phyloP scores from a whole-genome alignment of 2,888 invertebrate genomes.

The Cephus rjabovi region DNA sequence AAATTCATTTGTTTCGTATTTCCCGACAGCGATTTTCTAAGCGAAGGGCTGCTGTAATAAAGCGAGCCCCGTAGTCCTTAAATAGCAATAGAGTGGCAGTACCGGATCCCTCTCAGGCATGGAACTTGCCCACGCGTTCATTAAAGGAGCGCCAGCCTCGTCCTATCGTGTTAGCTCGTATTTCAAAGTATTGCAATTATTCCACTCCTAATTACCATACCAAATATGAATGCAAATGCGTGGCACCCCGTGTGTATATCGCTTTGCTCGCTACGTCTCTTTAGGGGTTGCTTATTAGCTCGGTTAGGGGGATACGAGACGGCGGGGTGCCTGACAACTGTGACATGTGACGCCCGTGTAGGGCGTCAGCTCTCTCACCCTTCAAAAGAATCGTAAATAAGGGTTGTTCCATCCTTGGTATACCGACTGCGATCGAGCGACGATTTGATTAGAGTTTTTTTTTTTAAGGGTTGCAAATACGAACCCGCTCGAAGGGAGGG shows the following conservation, averaged over 20 bases:
- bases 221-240: slow-evolving; percentile 61
- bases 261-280: slow-evolving; percentile 50
- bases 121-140: slow-evolving; percentile 13
- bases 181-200: slow-evolving; percentile 53
- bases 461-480: background rate
- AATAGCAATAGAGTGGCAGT: background rate
- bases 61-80: background rate
- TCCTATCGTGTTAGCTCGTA: slow-evolving; percentile 25
- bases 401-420: slow-evolving; percentile 34
- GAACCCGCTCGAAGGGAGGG: background rate
- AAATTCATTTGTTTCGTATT: background rate
- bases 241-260: slow-evolving; percentile 32
- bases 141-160: slow-evolving; percentile 24
- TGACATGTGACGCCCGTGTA: slow-evolving; percentile 53
- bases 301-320: slow-evolving; percentile 52
- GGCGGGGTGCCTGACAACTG: slow-evolving; percentile 36
- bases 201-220: slow-evolving; percentile 61
- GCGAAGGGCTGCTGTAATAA: background rate
- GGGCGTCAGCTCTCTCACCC: slow-evolving; percentile 35
- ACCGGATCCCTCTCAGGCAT: background rate
- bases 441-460: slow-evolving; percentile 49
- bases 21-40: background rate
- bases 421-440: slow-evolving; percentile 47
- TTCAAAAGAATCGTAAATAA: slow-evolving; percentile 55
- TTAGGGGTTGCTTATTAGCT: slow-evolving; percentile 62